These are phyloP conservation scores for Dipodomys spectabilis DNA, from an alignment of 2,113 vertebrate species.

Conservation along the genomic window DNA sequence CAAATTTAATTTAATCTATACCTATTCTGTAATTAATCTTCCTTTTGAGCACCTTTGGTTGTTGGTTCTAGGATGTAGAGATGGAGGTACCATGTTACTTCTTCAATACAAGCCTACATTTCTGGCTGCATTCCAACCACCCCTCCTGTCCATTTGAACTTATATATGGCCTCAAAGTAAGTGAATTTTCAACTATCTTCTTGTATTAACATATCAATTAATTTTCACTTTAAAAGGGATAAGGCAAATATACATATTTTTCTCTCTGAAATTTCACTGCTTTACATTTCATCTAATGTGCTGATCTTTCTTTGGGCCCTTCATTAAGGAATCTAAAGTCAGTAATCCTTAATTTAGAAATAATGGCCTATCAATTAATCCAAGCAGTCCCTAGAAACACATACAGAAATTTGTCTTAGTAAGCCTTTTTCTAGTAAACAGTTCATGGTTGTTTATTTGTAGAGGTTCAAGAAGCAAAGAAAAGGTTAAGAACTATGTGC, in stretches of 20 bases:
- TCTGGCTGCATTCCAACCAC: not conserved
- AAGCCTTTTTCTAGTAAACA: not conserved
- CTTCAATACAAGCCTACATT: conserved; percentile 9
- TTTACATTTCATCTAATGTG: not conserved
- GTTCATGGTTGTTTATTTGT: conserved; percentile 26
- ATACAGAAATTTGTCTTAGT: conserved; percentile 10
- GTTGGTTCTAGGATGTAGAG: not conserved
- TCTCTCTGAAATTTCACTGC: not conserved
- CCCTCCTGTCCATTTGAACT: not conserved
- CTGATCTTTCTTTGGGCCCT: conserved; percentile 7
- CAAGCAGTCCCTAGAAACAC: not conserved
- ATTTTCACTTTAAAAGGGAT: conserved; percentile 15
- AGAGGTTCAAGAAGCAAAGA: not conserved
- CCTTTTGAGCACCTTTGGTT: not conserved
- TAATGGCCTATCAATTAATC: not conserved
- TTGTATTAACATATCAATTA: not conserved
- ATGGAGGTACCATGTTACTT: not conserved
- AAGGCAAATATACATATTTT: conserved; percentile 5
- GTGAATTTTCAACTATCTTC: conserved; percentile 41
- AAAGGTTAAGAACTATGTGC: not conserved
- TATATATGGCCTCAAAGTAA: not conserved
- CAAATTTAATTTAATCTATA: not conserved
- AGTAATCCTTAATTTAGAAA: conserved; percentile 22
- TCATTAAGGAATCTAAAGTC: conserved; percentile 48
- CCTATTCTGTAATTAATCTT: conserved; percentile 6